These are phyloP conservation scores for Lagodon rhomboides DNA, from an alignment of 2,797 vertebrate genomes.

Conservation along the genomic window DNA sequence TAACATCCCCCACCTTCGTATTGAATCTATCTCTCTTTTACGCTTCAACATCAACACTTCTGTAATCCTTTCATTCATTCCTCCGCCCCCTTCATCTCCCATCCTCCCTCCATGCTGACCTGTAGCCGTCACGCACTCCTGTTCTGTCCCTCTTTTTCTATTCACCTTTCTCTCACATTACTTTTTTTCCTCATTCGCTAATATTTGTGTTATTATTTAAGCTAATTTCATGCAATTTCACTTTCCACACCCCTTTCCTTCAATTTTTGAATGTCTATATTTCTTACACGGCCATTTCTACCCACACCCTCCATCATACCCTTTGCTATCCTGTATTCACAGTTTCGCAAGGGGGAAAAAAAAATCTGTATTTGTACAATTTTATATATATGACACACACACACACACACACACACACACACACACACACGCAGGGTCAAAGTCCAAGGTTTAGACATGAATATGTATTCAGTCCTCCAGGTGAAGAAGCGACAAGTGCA, in stretches of 20 bases:
- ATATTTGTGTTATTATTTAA: too few relatives aligned
- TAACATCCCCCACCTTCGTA: slow-evolving; percentile 17
- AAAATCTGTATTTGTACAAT: background rate
- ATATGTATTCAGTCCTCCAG: slow-evolving; percentile 25
- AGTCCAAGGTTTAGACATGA: slow-evolving; percentile 15
- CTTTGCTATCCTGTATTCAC: background rate
- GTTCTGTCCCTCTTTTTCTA: background rate
- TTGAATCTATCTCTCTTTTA: background rate
- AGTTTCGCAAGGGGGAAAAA: background rate
- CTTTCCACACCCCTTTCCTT: background rate
- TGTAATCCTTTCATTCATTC: slow-evolving; percentile 18
- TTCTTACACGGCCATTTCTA: background rate
- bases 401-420: background rate
- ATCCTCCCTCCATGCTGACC: slow-evolving; percentile 2
- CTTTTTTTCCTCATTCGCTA: background rate
- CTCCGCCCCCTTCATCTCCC: background rate
- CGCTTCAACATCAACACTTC: slow-evolving; percentile 8
- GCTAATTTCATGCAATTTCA: too few relatives aligned
- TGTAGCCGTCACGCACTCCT: background rate
- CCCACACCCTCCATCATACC: background rate
- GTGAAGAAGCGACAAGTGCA: slow-evolving; percentile 1
- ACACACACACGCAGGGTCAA: background rate
- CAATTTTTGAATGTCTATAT: background rate
- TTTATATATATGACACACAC: background rate
- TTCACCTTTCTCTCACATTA: background rate